These are phyloP conservation scores for Anthoscopus minutus DNA, from an alignment of 2,113 vertebrate species.

Conservation along the genomic window DNA sequence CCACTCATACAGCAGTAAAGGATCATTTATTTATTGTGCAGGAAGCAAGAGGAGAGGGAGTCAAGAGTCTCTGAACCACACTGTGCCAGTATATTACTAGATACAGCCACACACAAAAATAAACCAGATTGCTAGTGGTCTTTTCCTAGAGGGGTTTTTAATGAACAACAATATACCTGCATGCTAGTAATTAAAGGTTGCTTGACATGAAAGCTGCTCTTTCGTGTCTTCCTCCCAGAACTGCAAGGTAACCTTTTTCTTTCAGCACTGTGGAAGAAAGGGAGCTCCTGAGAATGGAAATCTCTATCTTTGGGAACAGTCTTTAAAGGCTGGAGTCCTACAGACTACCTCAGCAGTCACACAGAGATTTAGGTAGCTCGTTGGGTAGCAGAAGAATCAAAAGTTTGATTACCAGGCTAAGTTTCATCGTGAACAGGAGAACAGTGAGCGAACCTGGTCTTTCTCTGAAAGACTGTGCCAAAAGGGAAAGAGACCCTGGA, in stretches of 20 bases:
- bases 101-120: background rate
- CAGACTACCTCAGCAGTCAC: background rate
- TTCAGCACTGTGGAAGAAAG: background rate
- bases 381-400: background rate
- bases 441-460: background rate
- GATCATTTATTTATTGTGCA: background rate
- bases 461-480: background rate
- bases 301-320: background rate
- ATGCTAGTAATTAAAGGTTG: background rate
- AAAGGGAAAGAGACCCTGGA: background rate
- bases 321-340: background rate
- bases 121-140: background rate
- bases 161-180: background rate
- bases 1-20: background rate
- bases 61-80: background rate
- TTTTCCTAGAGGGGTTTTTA: background rate
- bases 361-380: background rate
- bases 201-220: background rate
- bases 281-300: background rate
- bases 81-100: background rate
- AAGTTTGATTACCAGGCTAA: background rate
- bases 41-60: background rate
- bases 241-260: background rate
- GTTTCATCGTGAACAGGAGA: background rate
- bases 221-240: background rate